A percentile compares a stretch with the other conserved stretches of the same genome.
Evolutionary conservation across 2,888 invertebrate genomes (phyloP).

Genomic region (Zaprionus obscuricornis): DNA sequence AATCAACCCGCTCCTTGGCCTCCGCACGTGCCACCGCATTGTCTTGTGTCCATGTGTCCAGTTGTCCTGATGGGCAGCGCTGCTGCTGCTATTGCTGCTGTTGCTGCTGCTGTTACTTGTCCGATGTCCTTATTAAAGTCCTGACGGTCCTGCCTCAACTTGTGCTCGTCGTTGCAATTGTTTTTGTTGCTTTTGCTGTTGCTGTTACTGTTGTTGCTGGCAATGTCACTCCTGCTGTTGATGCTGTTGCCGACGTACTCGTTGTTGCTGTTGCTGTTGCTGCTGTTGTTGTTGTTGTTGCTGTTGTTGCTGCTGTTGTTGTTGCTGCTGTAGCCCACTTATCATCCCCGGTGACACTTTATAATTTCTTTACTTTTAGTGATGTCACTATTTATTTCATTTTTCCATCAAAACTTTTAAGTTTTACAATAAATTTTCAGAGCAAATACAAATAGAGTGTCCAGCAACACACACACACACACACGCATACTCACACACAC

Average conservation of each 20-base stretch:
- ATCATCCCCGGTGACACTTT: constrained; percentile 83
- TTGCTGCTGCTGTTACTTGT: constrained; percentile 50
- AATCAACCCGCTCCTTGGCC: constrained; percentile 54
- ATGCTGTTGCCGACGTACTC: constrained; percentile 60
- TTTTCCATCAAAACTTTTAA: constrained; percentile 82
- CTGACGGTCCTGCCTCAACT: constrained; percentile 75
- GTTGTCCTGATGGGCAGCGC: constrained; percentile 35
- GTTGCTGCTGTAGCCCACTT: constrained; percentile 80
- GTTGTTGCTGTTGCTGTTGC: constrained; percentile 42
- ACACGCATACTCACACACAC: constrained; percentile 25
- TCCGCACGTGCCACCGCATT: constrained; percentile 58
- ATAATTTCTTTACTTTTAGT: constrained; percentile 83
- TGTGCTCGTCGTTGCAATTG: constrained; percentile 45
- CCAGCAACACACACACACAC: constrained; percentile 51
- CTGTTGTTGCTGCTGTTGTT: constrained; percentile 50
- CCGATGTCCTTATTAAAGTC: constrained; percentile 76
- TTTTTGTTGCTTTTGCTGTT: constrained; percentile 30
- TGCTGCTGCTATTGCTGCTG: constrained; percentile 21
- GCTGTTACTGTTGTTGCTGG: constrained; percentile 58
- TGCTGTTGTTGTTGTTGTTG: constrained; percentile 47
- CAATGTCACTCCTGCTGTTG: constrained; percentile 66
- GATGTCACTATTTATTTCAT: constrained; percentile 83
- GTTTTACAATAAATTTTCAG: constrained; percentile 81
- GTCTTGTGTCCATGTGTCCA: constrained; percentile 40
- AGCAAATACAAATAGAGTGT: constrained; percentile 80